These are phyloP conservation scores for Macrosiphum euphorbiae DNA, from an alignment of 2,888 invertebrate genomes.

Conservation along the genomic window DNA sequence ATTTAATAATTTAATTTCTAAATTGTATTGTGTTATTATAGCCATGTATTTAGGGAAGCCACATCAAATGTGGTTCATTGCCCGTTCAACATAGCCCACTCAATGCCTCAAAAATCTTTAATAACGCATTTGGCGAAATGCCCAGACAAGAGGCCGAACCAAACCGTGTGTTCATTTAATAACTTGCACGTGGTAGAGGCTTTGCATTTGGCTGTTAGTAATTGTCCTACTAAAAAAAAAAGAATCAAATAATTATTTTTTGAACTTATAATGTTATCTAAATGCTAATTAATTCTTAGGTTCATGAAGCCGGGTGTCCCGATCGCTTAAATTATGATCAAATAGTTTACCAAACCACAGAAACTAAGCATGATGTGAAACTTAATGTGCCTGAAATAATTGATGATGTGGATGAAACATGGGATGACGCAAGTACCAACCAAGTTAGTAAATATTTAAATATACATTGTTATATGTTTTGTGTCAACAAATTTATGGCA, in stretches of 20 bases:
- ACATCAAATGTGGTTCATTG: not conserved
- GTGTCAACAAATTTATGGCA: not conserved
- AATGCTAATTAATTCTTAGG: not conserved
- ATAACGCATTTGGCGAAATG: not conserved
- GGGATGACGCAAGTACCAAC: not conserved
- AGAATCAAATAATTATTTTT: not conserved
- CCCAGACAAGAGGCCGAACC: not conserved
- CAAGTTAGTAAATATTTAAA: not conserved
- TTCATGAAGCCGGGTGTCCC: not conserved
- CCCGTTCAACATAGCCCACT: not conserved
- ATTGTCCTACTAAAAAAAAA: not conserved
- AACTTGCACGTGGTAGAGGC: not conserved
- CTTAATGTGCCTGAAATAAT: not conserved
- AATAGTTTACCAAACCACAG: not conserved
- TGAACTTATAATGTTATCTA: not conserved
- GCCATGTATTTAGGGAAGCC: not conserved
- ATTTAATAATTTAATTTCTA: not conserved
- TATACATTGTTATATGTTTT: not conserved
- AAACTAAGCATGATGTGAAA: not conserved
- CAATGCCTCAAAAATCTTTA: slow-evolving; percentile 18
- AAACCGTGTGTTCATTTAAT: not conserved
- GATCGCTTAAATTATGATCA: not conserved
- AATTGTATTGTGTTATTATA: not conserved
- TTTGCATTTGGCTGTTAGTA: too few relatives aligned
- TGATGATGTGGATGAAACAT: not conserved